Conservation (phyloP, 1,140 invertebrate species). For the Trialeurodes vaporariorum region DNA sequence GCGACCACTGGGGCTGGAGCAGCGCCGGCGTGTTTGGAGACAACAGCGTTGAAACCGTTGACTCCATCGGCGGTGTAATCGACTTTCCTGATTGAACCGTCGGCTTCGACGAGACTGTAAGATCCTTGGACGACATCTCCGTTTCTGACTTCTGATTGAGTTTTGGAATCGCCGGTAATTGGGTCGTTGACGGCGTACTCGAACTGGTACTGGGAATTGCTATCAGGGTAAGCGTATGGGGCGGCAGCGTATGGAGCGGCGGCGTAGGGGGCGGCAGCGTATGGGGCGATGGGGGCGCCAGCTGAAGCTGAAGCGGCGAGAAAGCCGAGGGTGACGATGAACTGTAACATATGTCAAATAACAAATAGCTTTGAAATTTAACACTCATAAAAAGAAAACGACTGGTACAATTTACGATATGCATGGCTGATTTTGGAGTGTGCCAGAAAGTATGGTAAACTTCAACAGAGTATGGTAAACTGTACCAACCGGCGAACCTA, state of each 20-base stretch:
- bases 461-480: too few relatives aligned
- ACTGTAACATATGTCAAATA: background rate
- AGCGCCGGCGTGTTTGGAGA: conserved; percentile 25
- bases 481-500: too few relatives aligned
- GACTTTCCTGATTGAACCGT: conserved; percentile 59
- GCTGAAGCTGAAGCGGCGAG: conserved; percentile 2
- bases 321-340: background rate
- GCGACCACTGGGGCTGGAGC: background rate
- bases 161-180: conserved; percentile 48
- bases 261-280: conserved; percentile 22
- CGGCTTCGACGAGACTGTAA: conserved; percentile 62
- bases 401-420: too few relatives aligned
- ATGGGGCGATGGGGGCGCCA: conserved; percentile 30
- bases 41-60: conserved; percentile 61
- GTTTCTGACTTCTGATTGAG: conserved; percentile 46
- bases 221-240: conserved; percentile 28
- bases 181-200: conserved; percentile 40
- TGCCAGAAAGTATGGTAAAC: too few relatives aligned
- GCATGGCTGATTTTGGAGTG: too few relatives aligned
- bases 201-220: conserved; percentile 39
- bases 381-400: too few relatives aligned
- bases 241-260: conserved; percentile 28
- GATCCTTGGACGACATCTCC: conserved; percentile 49
- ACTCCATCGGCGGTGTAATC: conserved; percentile 63
- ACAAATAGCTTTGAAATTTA: too few relatives aligned